A percentile compares a stretch with the other conserved stretches of the same genome.
Evolutionary conservation across 1,140 invertebrate species (phyloP).

Genomic region (Sycophaga agraensis): DNA sequence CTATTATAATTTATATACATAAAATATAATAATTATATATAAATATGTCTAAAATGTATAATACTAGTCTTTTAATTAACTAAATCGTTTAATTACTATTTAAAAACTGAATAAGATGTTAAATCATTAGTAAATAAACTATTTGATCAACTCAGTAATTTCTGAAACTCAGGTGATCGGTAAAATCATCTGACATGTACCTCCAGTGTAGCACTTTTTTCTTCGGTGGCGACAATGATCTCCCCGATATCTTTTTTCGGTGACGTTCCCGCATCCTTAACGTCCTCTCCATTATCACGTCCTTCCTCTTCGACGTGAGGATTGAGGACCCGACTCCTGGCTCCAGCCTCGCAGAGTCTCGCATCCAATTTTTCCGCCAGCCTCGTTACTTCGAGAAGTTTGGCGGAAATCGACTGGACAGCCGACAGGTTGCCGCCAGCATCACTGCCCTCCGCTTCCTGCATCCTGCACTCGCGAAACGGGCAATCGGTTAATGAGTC

Average conservation of each 20-base stretch:
- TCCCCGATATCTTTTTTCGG: not conserved
- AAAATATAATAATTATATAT: too few species aligned
- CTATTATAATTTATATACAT: too few species aligned
- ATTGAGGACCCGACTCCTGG: conserved; percentile 38
- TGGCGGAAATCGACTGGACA: conserved; percentile 66
- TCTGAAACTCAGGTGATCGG: too few species aligned
- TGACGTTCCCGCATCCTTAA: not conserved
- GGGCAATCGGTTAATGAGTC: too few species aligned
- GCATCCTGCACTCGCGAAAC: conserved; percentile 14
- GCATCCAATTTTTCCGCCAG: conserved; percentile 69
- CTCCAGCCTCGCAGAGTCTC: conserved; percentile 58
- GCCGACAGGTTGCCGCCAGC: conserved; percentile 62
- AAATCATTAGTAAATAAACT: too few species aligned
- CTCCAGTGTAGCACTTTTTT: not conserved
- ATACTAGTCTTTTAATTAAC: too few species aligned
- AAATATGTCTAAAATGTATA: too few species aligned
- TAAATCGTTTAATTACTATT: too few species aligned
- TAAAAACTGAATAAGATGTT: too few species aligned
- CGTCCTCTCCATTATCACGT: too few species aligned
- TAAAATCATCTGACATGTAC: too few species aligned
- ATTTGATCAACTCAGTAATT: too few species aligned
- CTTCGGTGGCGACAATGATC: not conserved
- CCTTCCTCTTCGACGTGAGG: conserved; percentile 34
- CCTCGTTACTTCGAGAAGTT: conserved; percentile 65
- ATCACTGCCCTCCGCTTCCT: not conserved